Evolutionary conservation across 2,797 vertebrate genomes (phyloP), one percentile per base, ranked within the genome.

Genomic region (Megaceryle alcyon): DNA sequence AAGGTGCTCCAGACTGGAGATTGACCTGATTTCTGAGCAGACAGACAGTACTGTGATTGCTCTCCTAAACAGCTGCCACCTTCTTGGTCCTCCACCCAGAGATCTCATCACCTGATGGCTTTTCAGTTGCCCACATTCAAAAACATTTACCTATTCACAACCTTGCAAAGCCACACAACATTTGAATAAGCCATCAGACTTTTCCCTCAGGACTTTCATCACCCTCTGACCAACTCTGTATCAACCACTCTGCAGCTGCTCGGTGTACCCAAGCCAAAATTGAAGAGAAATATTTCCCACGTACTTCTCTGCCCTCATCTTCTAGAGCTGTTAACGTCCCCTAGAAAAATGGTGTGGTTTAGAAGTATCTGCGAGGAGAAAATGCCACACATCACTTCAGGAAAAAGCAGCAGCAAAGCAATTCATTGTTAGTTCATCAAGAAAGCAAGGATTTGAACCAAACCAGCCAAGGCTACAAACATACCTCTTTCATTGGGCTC

Each of bases 401-500:
- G 60, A 76, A 39, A 82, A 93, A 91, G 18, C 22, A 70, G 9
- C 37, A 90, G 66, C 14, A 73, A 61, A 18, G 9, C 25, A 66
- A 51, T 54, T 64, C 31, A 44, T 0, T 59, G 11, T 33, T 0
- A 59, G 10, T n/a, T 71, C 69, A 86, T 3, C 39, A 72, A 64
- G 68, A 75, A 79, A 70, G 6, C 15, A 89, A 33, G 14, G 37
- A 15, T 80, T 48, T 60, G n/a, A 77, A 54, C 4, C 19, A 86
- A 75, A 59, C 9, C 46, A 90, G 39, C 2, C 31, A 77, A 7
- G 4, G 35, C 57, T 94, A 82, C 60, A 57, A 65, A 80, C 98
- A 91, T 96, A 99, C 99, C 99, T 87, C 96, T 97, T 82, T 97
- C 97, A 2, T 98, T 99, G 84, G 98, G 96, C 82, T 99, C 99